These are phyloP conservation scores for Phyllostomus hastatus DNA, from an alignment of 2,113 vertebrate species.

Conservation along the genomic window DNA sequence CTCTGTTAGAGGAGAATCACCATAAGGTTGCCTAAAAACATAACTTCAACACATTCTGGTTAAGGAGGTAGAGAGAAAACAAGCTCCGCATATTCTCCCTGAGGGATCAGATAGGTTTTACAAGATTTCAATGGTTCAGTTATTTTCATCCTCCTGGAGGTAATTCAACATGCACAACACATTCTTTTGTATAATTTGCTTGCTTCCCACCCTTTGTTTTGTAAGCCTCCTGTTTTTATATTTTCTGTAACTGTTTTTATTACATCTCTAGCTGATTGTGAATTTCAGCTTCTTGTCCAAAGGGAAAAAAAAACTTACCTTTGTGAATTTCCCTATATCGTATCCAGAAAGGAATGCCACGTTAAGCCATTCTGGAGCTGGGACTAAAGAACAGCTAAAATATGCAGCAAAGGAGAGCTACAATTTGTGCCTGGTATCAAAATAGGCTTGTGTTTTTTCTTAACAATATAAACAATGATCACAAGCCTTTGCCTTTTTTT, in stretches of 20 bases:
- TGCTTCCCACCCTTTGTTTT: not conserved
- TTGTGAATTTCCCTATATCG: not conserved
- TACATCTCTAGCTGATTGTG: not conserved
- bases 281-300: not conserved
- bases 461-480: not conserved
- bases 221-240: not conserved
- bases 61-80: not conserved
- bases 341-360: not conserved
- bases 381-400: not conserved
- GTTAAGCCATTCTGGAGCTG: not conserved
- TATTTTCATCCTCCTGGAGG: conserved; percentile 26
- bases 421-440: not conserved
- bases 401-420: not conserved
- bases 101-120: not conserved
- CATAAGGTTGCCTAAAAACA: not conserved
- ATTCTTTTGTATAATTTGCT: not conserved
- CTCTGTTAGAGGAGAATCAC: not conserved
- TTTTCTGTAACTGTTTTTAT: conserved; percentile 11
- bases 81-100: not conserved
- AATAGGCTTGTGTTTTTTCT: not conserved
- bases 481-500: not conserved
- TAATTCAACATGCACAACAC: not conserved
- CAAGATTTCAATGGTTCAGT: not conserved
- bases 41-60: not conserved
- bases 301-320: not conserved